Base-by-base conservation (phyloP, 1,140 invertebrate genomes). In the Acromyrmex echinatior region DNA sequence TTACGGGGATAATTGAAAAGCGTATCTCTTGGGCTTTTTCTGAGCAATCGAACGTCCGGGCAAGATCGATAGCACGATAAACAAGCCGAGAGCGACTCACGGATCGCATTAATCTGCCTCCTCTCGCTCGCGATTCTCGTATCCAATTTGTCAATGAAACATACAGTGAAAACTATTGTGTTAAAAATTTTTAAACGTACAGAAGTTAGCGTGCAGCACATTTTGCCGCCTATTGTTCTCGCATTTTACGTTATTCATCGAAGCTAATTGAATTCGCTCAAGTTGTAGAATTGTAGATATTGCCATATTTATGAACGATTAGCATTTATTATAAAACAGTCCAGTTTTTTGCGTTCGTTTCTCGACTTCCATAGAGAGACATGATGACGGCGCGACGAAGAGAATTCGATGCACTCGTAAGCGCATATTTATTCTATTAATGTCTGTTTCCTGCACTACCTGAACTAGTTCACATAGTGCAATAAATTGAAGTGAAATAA, bases 41-140 rank as follows among this genome's bases (percentile, higher is more conserved):
- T 51, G 70, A 74, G 25, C 80, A 73, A 76, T 84, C 70, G 80
- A 49, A 49, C n/a, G 58, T 45, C 49, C 14, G 14, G 18, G 56
- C 25, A 14, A 84, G 74, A 84, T 84, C 80, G 56, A 84, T 84
- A 18, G 70, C 70, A 16, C 80, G 70, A 73, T 60, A 62, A 81
- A 81, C 78, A 81, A 81, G 78, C 25, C 51, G 80, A 39, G 39
- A 74, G 21, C 39, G 68, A 60, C 70, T 62, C 71, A 21, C 60
- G 56, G 56, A 84, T 84, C 70, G 70, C 80, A 62, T 84, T 84
- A 84, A 76, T 84, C 73, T 65, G 39, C 80, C 45, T 18, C 1
- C 56, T n/a, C 28, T 60, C 12, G 66, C 39, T 56, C 39, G n/a
- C 70, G 68, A 73, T 82, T 73, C 39, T 71, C 56, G 53, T 63